Base-by-base conservation (phyloP, 2,888 invertebrate species). In the Mimas tiliae region DNA sequence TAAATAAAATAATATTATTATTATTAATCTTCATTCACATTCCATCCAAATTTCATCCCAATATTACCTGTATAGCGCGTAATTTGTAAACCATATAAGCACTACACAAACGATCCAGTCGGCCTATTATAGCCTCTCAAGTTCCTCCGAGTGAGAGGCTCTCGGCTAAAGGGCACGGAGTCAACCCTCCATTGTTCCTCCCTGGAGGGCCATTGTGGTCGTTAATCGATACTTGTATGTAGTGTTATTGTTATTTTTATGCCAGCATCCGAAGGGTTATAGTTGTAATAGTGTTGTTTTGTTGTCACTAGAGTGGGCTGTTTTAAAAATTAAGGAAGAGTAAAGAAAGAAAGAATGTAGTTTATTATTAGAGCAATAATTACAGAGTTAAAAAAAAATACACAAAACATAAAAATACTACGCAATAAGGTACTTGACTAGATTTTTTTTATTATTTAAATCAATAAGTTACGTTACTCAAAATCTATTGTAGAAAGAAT, bases 211-310 rank as follows among this genome's bases (percentile, higher is more conserved):
- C 51, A 64, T 64, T 38, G 63, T 21, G 63, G 51, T 38, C 34
- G 50, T 64, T 64, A 64, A 64, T 64, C 63, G 63, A 64, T 64
- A 51, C 50, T 34, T 38, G 58, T 58, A 12, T 64, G 34, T 21
- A 64, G 63, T 64, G 63, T 64, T 64, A 64, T 64, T 50, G 63
- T 64, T 64, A 58, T 64, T 34, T 51, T 51, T 64, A 51, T 64
- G 16, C 45, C 19, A 14, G 48, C 21, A 38, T 51, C 34, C 50
- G 51, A 38, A 51, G 38, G 62, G 63, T 6, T 63, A 27, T 55
- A 27, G 14, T 52, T 52, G 27, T 52, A 38, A 34, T 55, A 34
- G 19, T 58, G 42, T 38, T 42, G 33, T 51, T 38, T 58, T 12
- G 42, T 42, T 42, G 8, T 16, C 19, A 42, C 33, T 33, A 6